phyloP scores from a whole-genome alignment of 2,797 vertebrate genomes.

The Avahi laniger region DNA sequence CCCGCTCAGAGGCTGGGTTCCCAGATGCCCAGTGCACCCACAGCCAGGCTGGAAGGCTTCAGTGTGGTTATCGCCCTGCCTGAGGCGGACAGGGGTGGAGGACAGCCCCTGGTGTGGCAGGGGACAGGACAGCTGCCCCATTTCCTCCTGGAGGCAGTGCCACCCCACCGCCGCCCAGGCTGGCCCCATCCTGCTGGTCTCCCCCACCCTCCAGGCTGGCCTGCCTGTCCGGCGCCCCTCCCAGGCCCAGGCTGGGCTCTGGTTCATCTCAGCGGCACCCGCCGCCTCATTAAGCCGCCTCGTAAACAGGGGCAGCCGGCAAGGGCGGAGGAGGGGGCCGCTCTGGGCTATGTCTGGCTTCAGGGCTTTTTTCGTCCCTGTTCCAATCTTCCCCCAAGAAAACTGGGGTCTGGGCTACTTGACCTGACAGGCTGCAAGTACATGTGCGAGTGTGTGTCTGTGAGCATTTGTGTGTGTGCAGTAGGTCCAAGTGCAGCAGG shows the following conservation, averaged over 20 bases:
- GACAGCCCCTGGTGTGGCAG: neutral
- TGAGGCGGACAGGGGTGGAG: neutral
- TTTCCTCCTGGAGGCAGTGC: constrained; percentile 47
- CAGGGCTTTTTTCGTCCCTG: constrained; percentile 55
- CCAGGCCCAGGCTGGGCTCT: constrained; percentile 74
- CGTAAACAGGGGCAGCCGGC: constrained; percentile 76
- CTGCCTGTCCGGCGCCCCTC: constrained; percentile 69
- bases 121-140: constrained; percentile 14
- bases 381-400: constrained; percentile 48
- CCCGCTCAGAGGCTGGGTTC: neutral
- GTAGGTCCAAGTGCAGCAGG: neutral
- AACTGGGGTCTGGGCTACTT: constrained; percentile 57
- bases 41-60: neutral
- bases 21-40: neutral
- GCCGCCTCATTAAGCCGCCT: constrained; percentile 78
- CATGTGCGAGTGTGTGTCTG: neutral
- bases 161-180: neutral
- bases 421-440: neutral
- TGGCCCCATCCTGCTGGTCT: constrained; percentile 24
- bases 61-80: neutral
- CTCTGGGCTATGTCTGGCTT: constrained; percentile 76
- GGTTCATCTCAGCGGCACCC: constrained; percentile 79
- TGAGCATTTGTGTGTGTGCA: too few relatives aligned
- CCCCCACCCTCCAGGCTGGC: constrained; percentile 30
- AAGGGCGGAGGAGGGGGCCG: constrained; percentile 48